Base-by-base conservation (phyloP, 2,797 vertebrate genomes). In the Falco biarmicus region DNA sequence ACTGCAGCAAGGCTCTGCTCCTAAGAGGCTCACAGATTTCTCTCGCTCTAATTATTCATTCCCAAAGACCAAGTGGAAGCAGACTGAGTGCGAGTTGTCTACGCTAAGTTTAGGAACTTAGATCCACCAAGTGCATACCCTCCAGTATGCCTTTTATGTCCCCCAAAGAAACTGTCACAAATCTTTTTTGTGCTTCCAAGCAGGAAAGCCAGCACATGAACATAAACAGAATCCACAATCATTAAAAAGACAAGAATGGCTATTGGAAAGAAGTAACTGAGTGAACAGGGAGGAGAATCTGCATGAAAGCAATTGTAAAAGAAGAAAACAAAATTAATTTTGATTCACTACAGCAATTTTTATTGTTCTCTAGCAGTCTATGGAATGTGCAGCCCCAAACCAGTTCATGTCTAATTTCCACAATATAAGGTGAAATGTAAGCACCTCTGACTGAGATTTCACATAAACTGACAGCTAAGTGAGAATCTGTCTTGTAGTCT, bases 311-410 rank as follows among this genome's bases (percentile, higher is more conserved):
- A 66, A 45, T 34, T 7, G 13, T 17, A 10, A 59, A 47, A 47
- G 43, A 41, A 47, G 9, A 25, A 15, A 53, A 41, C 1, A 61
- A 61, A 57, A 21, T 5, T 0, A 37, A 34, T 53, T 63, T 29
- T 48, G 10, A 32, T 29, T 59, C n/a, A 37, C 34, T 10, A 31
- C 45, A 61, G 18, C 28, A 53, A 47, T 7, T 8, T 29, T 25
- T 56, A 7, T 24, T 63, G 56, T 51, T 32, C 43, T n/a, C 32
- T 20, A 29, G 28, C 9, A 5, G 20, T 15, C 48, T 28, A 37
- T 29, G 31, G 45, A 76, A 29, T 0, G 2, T 34, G 41, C 15
- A 84, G 17, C 19, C 15, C 19, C 0, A 0, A 65, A 45, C 3
- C 8, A 45, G 19, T 17, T 24, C 2, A n/a, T 15, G 4, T 13